A percentile compares a stretch with the other conserved stretches of the same genome.
These are phyloP conservation scores for Mormoops blainvillei DNA, from an alignment of 2,113 vertebrate genomes.

Conservation along the genomic window DNA sequence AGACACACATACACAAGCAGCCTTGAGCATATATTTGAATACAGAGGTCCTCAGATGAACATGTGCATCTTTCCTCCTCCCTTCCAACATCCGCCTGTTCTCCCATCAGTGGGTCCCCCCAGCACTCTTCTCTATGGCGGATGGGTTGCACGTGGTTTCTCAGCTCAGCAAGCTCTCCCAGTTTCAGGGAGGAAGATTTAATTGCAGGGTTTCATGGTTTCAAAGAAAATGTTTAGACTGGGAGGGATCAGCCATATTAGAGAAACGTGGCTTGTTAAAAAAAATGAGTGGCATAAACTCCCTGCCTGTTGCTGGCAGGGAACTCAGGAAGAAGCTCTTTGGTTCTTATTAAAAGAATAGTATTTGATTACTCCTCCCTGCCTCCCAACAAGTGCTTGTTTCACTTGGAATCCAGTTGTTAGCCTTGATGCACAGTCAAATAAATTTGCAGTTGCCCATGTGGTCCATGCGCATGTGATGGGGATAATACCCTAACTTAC, in stretches of 20 bases:
- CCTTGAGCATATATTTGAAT: neutral
- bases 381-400: neutral
- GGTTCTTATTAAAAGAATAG: neutral
- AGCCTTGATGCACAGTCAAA: neutral
- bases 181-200: slow-evolving; percentile 38
- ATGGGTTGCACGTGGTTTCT: slow-evolving; percentile 1
- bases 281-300: slow-evolving; percentile 39
- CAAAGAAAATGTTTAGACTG: slow-evolving; percentile 69
- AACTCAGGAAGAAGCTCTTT: slow-evolving; percentile 21
- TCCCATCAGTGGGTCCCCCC: neutral
- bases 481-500: neutral
- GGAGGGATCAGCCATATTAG: slow-evolving; percentile 51
- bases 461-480: neutral
- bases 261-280: slow-evolving; percentile 46
- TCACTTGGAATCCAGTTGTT: neutral
- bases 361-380: slow-evolving; percentile 38
- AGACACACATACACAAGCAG: neutral
- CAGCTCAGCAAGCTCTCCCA: slow-evolving; percentile 32
- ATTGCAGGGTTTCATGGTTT: slow-evolving; percentile 56
- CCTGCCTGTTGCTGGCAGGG: slow-evolving; percentile 17
- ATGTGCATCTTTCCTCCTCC: neutral
- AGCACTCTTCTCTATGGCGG: neutral
- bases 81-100: neutral
- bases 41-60: neutral
- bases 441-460: neutral